Conservation (phyloP, 2,797 vertebrate species). For the Alectoris magna region DNA sequence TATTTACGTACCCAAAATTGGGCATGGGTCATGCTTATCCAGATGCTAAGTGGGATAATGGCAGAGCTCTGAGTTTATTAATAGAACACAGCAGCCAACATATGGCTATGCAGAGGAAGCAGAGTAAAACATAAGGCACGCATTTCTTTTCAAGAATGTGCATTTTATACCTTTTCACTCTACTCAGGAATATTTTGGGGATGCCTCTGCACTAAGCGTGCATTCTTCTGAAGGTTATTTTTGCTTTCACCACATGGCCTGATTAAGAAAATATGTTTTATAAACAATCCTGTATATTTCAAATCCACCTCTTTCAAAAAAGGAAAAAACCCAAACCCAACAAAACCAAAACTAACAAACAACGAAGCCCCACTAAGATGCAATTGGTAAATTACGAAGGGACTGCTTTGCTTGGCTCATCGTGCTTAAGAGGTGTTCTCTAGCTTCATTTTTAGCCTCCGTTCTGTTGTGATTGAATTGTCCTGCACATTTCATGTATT, state of each 20-base stretch:
- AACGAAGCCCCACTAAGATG: background rate
- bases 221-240: background rate
- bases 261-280: background rate
- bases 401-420: background rate
- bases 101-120: slow-evolving; percentile 1
- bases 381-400: background rate
- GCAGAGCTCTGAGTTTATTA: background rate
- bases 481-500: background rate
- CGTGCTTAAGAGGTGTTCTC: background rate
- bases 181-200: background rate
- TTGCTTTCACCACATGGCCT: background rate
- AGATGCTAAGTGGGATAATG: background rate
- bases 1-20: background rate
- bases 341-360: background rate
- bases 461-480: background rate
- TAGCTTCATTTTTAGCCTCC: background rate
- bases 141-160: background rate
- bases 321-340: background rate
- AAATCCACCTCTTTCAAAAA: background rate
- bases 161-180: slow-evolving; percentile 34
- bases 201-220: background rate
- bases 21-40: background rate
- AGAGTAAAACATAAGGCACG: background rate
- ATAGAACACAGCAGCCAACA: slow-evolving; percentile 32
- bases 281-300: background rate